These are phyloP conservation scores for Onychostoma macrolepis DNA, from an alignment of 2,113 vertebrate species.

Conservation along the genomic window DNA sequence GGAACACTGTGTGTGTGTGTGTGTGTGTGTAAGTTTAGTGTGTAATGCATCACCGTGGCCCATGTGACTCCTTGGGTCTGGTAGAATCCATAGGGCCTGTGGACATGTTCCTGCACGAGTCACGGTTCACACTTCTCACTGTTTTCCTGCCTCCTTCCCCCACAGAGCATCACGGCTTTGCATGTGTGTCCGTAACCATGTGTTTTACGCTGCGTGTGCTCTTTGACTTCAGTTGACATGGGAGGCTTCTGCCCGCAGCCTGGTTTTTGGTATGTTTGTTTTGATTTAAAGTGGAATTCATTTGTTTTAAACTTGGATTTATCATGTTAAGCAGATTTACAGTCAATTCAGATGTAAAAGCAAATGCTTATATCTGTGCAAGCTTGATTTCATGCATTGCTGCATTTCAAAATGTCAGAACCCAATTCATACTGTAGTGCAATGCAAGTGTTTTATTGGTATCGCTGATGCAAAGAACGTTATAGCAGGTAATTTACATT, in stretches of 20 bases:
- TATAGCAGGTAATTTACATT: neutral
- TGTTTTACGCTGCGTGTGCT: conserved; percentile 32
- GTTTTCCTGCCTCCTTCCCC: conserved; percentile 33
- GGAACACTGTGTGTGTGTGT: conserved; percentile 9
- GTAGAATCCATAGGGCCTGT: conserved; percentile 36
- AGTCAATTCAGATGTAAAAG: neutral
- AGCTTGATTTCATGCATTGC: conserved; percentile 13
- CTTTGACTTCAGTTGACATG: conserved; percentile 36
- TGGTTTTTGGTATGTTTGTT: neutral
- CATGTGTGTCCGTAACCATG: conserved; percentile 14
- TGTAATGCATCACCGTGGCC: conserved; percentile 5
- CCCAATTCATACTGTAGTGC: neutral
- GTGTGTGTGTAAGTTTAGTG: neutral
- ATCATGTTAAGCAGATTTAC: neutral
- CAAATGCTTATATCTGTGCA: neutral
- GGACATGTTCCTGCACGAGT: conserved; percentile 43
- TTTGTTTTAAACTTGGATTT: neutral
- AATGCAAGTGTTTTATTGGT: neutral
- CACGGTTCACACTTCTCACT: conserved; percentile 35
- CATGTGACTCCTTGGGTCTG: conserved; percentile 40
- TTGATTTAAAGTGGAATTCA: neutral
- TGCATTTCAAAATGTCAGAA: neutral
- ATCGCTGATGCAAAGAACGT: neutral
- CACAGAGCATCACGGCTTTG: conserved; percentile 1
- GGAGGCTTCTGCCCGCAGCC: neutral